A percentile compares a stretch with the other conserved stretches of the same genome.
These are phyloP conservation scores for Pseudomyrmex cubaensis DNA, from an alignment of 1,140 invertebrate genomes.

Conservation along the genomic window DNA sequence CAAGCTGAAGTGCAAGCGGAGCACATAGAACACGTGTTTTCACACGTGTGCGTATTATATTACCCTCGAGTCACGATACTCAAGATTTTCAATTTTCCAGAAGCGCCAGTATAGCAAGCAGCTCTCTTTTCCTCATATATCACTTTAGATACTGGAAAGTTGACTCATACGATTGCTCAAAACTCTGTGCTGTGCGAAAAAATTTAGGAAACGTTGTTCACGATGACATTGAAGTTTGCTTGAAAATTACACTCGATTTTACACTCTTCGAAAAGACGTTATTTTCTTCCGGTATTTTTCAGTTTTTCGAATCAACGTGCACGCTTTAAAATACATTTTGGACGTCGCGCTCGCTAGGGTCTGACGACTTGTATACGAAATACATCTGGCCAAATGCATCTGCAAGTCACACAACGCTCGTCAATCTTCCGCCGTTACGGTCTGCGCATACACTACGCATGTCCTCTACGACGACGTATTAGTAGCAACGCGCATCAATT, in stretches of 20 bases:
- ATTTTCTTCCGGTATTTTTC: conserved; percentile 1
- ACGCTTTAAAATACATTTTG: too few relatives aligned
- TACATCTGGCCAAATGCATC: conserved; percentile 35
- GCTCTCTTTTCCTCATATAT: not conserved
- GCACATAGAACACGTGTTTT: conserved; percentile 7
- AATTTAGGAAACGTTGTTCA: not conserved
- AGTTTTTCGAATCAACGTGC: too few relatives aligned
- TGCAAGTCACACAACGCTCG: conserved; percentile 46
- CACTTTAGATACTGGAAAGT: not conserved
- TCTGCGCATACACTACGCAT: not conserved
- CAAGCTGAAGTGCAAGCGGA: conserved; percentile 35
- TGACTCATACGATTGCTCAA: too few relatives aligned
- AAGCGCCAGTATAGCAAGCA: not conserved
- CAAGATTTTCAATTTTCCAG: conserved; percentile 43
- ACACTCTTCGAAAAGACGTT: not conserved
- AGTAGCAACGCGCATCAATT: conserved; percentile 7
- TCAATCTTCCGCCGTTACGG: conserved; percentile 37
- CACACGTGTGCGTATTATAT: conserved; percentile 18
- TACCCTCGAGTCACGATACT: conserved; percentile 8
- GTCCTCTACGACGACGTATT: not conserved
- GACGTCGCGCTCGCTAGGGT: not conserved
- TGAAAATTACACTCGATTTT: not conserved
- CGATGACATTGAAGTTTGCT: not conserved
- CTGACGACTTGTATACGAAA: conserved; percentile 17
- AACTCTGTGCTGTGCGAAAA: not conserved